These are phyloP conservation scores for Sylvilagus floridanus DNA, from an alignment of 2,797 vertebrate genomes.

Conservation along the genomic window DNA sequence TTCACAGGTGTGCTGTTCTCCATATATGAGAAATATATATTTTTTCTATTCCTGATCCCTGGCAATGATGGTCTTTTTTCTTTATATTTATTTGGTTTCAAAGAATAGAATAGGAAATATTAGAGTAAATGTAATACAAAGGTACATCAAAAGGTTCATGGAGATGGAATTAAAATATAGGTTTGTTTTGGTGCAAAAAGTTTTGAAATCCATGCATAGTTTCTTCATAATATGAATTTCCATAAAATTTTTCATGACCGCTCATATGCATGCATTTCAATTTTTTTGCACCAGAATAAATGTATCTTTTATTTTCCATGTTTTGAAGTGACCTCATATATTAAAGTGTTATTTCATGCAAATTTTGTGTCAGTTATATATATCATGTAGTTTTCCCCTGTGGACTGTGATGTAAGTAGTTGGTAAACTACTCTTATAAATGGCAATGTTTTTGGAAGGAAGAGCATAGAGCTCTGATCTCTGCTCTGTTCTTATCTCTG, in stretches of 20 bases:
- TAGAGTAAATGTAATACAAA: background rate
- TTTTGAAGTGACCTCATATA: background rate
- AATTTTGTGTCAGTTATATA: background rate
- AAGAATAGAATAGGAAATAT: constrained; percentile 15
- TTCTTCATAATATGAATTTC: too few relatives aligned
- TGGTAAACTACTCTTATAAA: background rate
- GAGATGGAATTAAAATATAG: too few relatives aligned
- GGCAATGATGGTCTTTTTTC: background rate
- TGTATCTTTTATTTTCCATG: too few relatives aligned
- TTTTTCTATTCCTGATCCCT: background rate
- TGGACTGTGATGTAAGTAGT: background rate
- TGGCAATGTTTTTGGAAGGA: background rate
- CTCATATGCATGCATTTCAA: too few relatives aligned
- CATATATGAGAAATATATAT: background rate
- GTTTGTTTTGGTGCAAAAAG: too few relatives aligned
- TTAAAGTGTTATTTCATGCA: background rate
- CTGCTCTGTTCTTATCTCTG: background rate
- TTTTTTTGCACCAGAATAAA: too few relatives aligned
- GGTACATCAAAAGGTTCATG: too few relatives aligned
- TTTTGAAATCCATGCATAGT: too few relatives aligned
- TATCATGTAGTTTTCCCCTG: background rate
- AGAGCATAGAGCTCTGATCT: background rate
- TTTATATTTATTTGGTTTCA: background rate
- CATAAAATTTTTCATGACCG: too few relatives aligned
- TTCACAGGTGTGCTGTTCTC: background rate